These are phyloP conservation scores for Podarcis cretensis DNA, from an alignment of 2,113 vertebrate species.

Conservation along the genomic window DNA sequence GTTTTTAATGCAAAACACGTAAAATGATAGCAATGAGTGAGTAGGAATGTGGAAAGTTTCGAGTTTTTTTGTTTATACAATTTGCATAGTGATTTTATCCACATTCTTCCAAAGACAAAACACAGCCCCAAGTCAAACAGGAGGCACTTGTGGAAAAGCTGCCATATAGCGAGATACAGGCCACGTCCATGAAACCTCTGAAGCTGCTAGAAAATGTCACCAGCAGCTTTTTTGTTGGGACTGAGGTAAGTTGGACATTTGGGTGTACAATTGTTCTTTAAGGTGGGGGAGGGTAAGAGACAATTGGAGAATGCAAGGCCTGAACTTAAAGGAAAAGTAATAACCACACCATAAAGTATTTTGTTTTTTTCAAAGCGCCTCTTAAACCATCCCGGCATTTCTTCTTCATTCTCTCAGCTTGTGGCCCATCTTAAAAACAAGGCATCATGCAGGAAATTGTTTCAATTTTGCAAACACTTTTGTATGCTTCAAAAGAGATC, in stretches of 20 bases:
- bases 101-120: conserved; percentile 65
- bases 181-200: conserved; percentile 69
- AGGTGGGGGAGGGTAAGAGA: not conserved
- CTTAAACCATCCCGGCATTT: not conserved
- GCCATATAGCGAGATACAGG: conserved; percentile 69
- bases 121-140: not conserved
- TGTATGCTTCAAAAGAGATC: conserved; percentile 13
- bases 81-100: not conserved
- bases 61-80: not conserved
- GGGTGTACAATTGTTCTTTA: conserved; percentile 26
- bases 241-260: conserved; percentile 80
- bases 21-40: not conserved
- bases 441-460: not conserved
- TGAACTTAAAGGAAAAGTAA: too few relatives aligned
- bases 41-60: not conserved
- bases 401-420: not conserved
- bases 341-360: not conserved
- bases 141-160: conserved; percentile 22
- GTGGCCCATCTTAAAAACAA: conserved; percentile 15
- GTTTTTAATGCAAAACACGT: not conserved
- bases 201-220: conserved; percentile 77
- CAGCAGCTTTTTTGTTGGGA: conserved; percentile 85
- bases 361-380: not conserved
- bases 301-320: too few relatives aligned
- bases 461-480: not conserved